Percentiles rank a stretch among this genome's conserved stretches.
Conservation (phyloP, 2,888 invertebrate genomes). For the Diarsia brunnea region DNA sequence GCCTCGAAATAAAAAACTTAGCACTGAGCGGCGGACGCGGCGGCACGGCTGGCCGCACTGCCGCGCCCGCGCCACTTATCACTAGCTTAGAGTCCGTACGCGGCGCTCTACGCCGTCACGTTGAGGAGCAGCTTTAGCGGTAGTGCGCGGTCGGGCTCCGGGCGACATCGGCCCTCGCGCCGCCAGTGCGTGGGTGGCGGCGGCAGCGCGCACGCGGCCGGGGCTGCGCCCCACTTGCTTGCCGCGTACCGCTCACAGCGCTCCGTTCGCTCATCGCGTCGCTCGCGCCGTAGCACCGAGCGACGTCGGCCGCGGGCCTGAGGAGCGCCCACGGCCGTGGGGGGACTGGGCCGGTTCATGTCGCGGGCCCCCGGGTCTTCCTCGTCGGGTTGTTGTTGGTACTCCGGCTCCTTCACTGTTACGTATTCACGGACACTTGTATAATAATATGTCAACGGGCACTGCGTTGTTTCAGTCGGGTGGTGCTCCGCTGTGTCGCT, state of each 20-base stretch:
- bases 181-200: constrained; percentile 96
- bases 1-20: constrained; percentile 88
- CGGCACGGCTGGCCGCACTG: constrained; percentile 71
- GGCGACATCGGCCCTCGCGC: constrained; percentile 86
- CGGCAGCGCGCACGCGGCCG: constrained; percentile 94
- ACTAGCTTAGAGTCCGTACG: constrained; percentile 82
- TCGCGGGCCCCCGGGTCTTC: constrained; percentile 72
- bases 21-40: constrained; percentile 80
- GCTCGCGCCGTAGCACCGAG: constrained; percentile 68
- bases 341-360: constrained; percentile 65
- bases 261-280: constrained; percentile 78
- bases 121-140: constrained; percentile 92
- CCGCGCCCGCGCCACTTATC: constrained; percentile 80
- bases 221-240: constrained; percentile 96
- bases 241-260: constrained; percentile 91
- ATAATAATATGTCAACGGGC: constrained; percentile 58
- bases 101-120: constrained; percentile 86
- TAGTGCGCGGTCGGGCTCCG: constrained; percentile 90
- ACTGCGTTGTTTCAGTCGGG: constrained; percentile 62
- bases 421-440: constrained; percentile 55
- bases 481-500: constrained; percentile 57
- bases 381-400: constrained; percentile 73
- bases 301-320: constrained; percentile 78
- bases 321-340: constrained; percentile 62
- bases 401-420: constrained; percentile 68